phyloP scores from a whole-genome alignment of 2,888 invertebrate species.

The Leucophenga maculata region DNA sequence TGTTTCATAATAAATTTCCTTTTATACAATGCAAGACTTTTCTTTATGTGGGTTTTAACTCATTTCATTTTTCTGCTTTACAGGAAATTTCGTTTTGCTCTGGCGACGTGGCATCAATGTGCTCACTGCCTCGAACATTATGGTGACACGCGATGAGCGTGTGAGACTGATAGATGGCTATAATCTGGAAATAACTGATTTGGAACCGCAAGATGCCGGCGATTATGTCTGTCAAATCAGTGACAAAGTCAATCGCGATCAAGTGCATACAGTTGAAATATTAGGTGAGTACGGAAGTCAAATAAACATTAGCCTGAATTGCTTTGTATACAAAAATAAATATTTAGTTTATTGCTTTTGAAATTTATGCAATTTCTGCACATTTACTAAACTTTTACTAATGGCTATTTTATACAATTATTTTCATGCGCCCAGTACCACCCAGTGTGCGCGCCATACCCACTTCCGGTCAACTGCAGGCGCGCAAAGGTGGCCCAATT shows the following conservation, averaged over 20 bases:
- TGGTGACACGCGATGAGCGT: constrained; percentile 80
- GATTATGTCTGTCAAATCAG: constrained; percentile 84
- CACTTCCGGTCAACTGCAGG: constrained; percentile 78
- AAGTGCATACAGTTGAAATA: constrained; percentile 82
- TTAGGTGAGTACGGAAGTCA: constrained; percentile 70
- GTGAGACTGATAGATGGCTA: constrained; percentile 81
- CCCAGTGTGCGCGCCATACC: constrained; percentile 80
- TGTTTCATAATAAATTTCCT: constrained; percentile 55
- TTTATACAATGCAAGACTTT: background rate
- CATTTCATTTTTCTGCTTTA: constrained; percentile 8
- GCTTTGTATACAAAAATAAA: constrained; percentile 15
- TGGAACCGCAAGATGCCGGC: constrained; percentile 79
- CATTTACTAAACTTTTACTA: no score
- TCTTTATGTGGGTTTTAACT: background rate
- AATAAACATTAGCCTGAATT: background rate
- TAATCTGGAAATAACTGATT: constrained; percentile 81
- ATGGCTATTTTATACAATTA: constrained; percentile 14
- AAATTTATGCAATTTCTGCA: no score
- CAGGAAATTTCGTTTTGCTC: constrained; percentile 79
- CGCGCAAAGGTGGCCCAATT: constrained; percentile 79
- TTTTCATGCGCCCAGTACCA: constrained; percentile 73
- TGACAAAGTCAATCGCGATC: constrained; percentile 79
- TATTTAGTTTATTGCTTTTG: background rate
- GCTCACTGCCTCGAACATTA: constrained; percentile 80
- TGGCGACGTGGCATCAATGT: constrained; percentile 82